These are phyloP conservation scores for Eurystomus glaucurus DNA, from an alignment of 2,797 vertebrate species.

Conservation along the genomic window DNA sequence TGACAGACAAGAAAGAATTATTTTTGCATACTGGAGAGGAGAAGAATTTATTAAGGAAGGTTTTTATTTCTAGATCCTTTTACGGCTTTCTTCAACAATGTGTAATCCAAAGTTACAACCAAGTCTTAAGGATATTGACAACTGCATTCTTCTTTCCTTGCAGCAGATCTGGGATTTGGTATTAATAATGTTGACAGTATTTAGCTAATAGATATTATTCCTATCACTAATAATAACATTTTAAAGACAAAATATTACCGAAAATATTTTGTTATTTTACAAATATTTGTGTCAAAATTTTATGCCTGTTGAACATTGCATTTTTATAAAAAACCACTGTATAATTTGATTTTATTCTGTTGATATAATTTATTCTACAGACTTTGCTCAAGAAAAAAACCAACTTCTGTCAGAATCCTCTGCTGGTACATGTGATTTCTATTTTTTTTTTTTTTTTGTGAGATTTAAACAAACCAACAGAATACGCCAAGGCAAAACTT, in stretches of 20 bases:
- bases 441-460: background rate
- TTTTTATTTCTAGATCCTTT: background rate
- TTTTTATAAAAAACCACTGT: background rate
- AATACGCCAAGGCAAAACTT: conserved; percentile 18
- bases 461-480: conserved; percentile 14
- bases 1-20: background rate
- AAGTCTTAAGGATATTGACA: accelerated
- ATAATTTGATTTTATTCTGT: background rate
- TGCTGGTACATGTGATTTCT: background rate
- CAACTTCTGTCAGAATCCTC: background rate
- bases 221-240: background rate
- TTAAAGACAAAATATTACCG: background rate
- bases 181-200: background rate
- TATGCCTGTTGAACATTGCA: background rate
- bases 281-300: background rate
- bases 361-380: background rate
- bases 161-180: background rate
- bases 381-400: background rate
- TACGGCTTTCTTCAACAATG: background rate
- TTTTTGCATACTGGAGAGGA: background rate
- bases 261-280: background rate
- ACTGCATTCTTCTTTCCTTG: background rate
- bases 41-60: background rate
- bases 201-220: background rate
- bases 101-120: background rate